Base-by-base conservation (phyloP, 2,888 invertebrate species). In the Yponomeuta plumbellus region DNA sequence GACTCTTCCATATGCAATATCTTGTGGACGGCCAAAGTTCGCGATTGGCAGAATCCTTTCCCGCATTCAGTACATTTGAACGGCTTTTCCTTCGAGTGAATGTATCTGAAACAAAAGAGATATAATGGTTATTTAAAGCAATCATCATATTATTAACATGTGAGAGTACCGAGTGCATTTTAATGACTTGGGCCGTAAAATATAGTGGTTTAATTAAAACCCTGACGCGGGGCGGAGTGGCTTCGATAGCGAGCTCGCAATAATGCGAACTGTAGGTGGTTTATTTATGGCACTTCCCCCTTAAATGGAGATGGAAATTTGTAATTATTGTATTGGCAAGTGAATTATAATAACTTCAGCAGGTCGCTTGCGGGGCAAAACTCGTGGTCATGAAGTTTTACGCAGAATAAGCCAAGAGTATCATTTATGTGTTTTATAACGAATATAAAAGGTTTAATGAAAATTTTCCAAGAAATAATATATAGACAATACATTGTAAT, bases 81-180 rank as follows among this genome's bases (percentile, higher is more conserved):
- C 0, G 99, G 98, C 81, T 99, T 99, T 86, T 98, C 98, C 86
- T 98, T 98, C 69, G 97, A 97, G 90, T 99, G 98, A 77, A 98
- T 99, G 85, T 98, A 99, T 92, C 98, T 98, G 93, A 52, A 93
- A 93, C 80, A 85, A 86, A 76, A 73, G 82, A 83, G 80, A 70
- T 71, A 66, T 75, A 78, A 77, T 74, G 44, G 44, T 52, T 52
- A 52, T 52, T 52, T 52, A 52, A 52, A 52, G 44, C 44, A 52
- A 17, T 52, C 44, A 52, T 17, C 44, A 52, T 52, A 52, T 52
- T 58, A 61, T 26, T 61, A 61, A 13, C 21, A 13, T 61, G 61
- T 61, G 34, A 26, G 61, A 61, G 34, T 61, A 34, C 75, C 71
- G 70, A 72, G 73, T 77, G 74, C 70, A 69, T 75, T 80, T 80